Percentiles rank a stretch among this genome's conserved stretches.
Evolutionary conservation across 2,888 invertebrate species (phyloP).

Genomic region (Seladonia tumulorum): DNA sequence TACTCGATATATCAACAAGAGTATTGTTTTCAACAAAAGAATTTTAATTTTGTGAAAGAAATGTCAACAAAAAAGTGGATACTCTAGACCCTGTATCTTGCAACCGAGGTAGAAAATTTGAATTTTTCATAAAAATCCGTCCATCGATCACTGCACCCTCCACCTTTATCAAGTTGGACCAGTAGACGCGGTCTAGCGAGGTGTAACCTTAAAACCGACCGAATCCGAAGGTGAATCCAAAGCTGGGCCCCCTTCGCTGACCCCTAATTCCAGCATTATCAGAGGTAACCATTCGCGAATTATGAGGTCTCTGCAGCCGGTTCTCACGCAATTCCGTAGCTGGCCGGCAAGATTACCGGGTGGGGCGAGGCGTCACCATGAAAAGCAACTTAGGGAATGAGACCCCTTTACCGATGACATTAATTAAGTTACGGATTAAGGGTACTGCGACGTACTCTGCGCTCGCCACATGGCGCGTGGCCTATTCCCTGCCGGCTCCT

Average conservation of each 20-base stretch:
- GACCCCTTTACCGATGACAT: slow-evolving; percentile 59
- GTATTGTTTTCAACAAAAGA: no score
- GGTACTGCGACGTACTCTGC: slow-evolving; percentile 47
- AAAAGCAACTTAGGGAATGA: slow-evolving; percentile 53
- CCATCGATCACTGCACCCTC: neutral
- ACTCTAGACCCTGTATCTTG: no score
- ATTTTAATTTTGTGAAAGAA: no score
- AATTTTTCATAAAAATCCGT: neutral
- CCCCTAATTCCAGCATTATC: slow-evolving; percentile 48
- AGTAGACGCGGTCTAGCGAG: neutral
- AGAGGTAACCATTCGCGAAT: slow-evolving; percentile 52
- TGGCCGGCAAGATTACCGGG: slow-evolving; percentile 40
- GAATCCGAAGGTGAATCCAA: slow-evolving; percentile 18
- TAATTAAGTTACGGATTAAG: slow-evolving; percentile 69
- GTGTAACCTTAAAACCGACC: slow-evolving; percentile 22
- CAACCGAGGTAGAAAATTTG: no score
- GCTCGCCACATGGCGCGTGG: slow-evolving; percentile 54
- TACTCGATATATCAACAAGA: no score
- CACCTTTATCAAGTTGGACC: slow-evolving; percentile 19
- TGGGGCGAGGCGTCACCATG: slow-evolving; percentile 48
- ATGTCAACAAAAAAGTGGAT: neutral
- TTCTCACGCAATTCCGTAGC: slow-evolving; percentile 42
- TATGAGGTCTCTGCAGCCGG: slow-evolving; percentile 30
- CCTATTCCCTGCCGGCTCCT: slow-evolving; percentile 53
- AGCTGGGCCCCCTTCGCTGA: neutral